Percentiles rank a stretch among this genome's conserved stretches.
These are phyloP conservation scores for Montipora capitata DNA, from an alignment of 92 coral and sea anemone genomes.

Conservation along the genomic window DNA sequence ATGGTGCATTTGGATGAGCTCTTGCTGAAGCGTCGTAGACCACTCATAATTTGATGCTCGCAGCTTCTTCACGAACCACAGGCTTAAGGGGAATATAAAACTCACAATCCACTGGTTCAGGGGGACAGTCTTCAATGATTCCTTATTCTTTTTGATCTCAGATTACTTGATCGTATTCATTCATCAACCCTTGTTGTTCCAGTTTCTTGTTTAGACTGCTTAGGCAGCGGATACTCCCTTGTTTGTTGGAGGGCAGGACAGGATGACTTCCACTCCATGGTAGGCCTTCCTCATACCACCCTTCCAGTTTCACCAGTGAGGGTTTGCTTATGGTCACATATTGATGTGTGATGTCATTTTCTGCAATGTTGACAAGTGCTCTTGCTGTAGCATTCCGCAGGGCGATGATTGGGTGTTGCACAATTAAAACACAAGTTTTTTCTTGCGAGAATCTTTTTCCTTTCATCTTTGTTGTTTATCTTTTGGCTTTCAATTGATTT, in stretches of 20 bases:
- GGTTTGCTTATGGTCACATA: too few species aligned
- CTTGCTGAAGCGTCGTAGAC: conserved; percentile 50
- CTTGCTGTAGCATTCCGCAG: too few species aligned
- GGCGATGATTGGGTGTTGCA: too few species aligned
- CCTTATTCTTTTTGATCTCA: background rate
- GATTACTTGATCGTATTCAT: conserved; percentile 16
- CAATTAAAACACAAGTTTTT: too few species aligned
- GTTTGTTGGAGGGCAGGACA: background rate
- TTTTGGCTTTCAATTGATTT: too few species aligned
- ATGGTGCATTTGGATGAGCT: conserved; percentile 8
- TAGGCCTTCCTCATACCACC: conserved; percentile 30
- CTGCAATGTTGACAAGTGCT: too few species aligned
- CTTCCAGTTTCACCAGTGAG: background rate
- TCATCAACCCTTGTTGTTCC: background rate
- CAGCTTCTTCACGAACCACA: conserved; percentile 46
- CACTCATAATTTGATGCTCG: conserved; percentile 39
- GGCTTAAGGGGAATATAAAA: conserved; percentile 58
- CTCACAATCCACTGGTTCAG: conserved; percentile 13
- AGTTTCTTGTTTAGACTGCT: conserved; percentile 18
- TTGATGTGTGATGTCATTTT: too few species aligned
- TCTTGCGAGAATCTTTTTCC: too few species aligned
- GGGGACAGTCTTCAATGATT: conserved; percentile 29
- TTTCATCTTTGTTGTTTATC: too few species aligned
- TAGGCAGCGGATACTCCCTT: conserved; percentile 45
- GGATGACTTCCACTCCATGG: conserved; percentile 42